A percentile compares a stretch with the other conserved stretches of the same genome.
Conservation (phyloP, 2,888 invertebrate genomes). For the Dynastes grantii region DNA sequence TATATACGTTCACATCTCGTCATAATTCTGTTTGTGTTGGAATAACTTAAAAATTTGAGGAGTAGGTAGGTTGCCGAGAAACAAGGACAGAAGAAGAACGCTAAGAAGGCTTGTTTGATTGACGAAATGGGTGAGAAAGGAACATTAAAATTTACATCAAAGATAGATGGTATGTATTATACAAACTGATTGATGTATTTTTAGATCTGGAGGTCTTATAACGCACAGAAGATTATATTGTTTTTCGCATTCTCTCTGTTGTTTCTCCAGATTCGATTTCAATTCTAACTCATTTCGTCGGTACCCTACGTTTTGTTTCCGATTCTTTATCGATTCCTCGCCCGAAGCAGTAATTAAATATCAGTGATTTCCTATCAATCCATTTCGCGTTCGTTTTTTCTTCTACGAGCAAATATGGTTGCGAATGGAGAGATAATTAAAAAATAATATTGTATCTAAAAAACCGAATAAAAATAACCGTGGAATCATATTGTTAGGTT, state of each 20-base stretch:
- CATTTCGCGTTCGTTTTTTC: neutral
- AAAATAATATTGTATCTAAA: neutral
- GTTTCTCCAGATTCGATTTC: slow-evolving; percentile 20
- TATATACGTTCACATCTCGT: neutral
- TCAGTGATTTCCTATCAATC: slow-evolving; percentile 6
- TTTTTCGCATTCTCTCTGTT: slow-evolving; percentile 21
- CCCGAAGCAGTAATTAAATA: slow-evolving; percentile 19
- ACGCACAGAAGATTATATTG: slow-evolving; percentile 23
- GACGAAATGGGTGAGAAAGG: slow-evolving; percentile 34
- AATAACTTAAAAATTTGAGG: slow-evolving; percentile 25
- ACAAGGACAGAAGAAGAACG: slow-evolving; percentile 16
- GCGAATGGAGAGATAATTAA: slow-evolving; percentile 1
- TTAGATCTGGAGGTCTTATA: slow-evolving; percentile 24
- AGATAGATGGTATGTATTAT: slow-evolving; percentile 35
- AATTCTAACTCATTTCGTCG: slow-evolving; percentile 23
- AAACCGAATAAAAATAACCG: neutral
- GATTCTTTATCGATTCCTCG: slow-evolving; percentile 6
- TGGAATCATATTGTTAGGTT: neutral
- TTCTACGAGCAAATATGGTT: slow-evolving; percentile 3
- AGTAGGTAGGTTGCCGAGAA: neutral
- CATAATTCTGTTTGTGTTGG: slow-evolving; percentile 14
- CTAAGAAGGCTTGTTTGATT: slow-evolving; percentile 26
- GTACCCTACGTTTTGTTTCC: neutral
- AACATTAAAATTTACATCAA: slow-evolving; percentile 40
- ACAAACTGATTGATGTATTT: slow-evolving; percentile 47